Evolutionary conservation across 2,113 vertebrate species (phyloP), one percentile per base, ranked within the genome.

Genomic region (Lamprotornis superbus): DNA sequence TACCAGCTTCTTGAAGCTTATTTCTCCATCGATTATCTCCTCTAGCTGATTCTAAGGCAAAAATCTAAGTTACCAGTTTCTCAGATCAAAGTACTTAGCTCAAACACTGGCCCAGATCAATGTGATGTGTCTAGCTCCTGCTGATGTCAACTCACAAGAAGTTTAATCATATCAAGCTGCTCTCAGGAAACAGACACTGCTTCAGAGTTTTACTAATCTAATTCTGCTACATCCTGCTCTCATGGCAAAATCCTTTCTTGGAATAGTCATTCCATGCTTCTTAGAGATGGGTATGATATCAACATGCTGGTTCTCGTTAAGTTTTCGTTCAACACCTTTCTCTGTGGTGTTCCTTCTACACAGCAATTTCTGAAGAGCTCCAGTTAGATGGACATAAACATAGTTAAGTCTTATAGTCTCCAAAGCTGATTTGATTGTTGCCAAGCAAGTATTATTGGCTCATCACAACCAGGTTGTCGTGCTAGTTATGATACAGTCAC

Each of bases 211-310:
- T 40, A 69, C 30, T 47, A 27, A 74, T 65, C 16, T 69, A 49
- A 78, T 40, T 57, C 55, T 77, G 40, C n/a, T 85, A 27, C 8
- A 18, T 70, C 10, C n/a, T 56, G 27, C 55, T 74, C 7, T 21
- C 33, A 14, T 1, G 3, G 39, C 6, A 90, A 56, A 90, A 90
- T 33, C 19, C 12, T 35, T 59, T 55, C 42, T 52, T 73, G 35
- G 7, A 30, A 5, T 7, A 33, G 57, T 44, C 28, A 57, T 56
- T 74, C 24, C n/a, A 53, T 0, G 0, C 10, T 83, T 65, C 15
- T 59, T 35, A n/a, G 28, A 64, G 9, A 49, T 13, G 9, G 6
- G 24, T 22, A 44, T 25, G 7, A 37, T 30, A 84, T 21, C 13
- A 77, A 47, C 7, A 12, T 22, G 5, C 2, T 28, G 4, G 6